Percentiles rank a stretch among this genome's conserved stretches.
Evolutionary conservation across 2,888 invertebrate genomes (phyloP).

Genomic region (Nemapogon koenigi): DNA sequence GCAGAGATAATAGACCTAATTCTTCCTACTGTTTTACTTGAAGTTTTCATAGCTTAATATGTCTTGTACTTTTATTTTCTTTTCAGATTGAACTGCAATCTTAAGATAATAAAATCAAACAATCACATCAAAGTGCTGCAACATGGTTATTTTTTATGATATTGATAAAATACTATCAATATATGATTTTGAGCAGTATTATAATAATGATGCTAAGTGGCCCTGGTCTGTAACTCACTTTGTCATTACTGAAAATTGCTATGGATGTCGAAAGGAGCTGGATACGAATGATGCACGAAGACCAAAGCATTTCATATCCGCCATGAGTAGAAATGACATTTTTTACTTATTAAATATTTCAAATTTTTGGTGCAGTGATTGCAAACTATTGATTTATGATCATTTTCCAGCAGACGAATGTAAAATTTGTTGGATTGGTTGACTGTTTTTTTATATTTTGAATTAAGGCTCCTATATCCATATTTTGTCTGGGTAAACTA

Average conservation of each 20-base stretch:
- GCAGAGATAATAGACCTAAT: too few relatives aligned
- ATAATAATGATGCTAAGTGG: not conserved
- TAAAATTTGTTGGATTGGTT: conserved; percentile 1
- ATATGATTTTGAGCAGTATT: conserved; percentile 2
- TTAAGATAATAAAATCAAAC: not conserved
- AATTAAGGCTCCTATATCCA: too few relatives aligned
- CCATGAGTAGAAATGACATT: conserved; percentile 7
- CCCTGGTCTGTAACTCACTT: conserved; percentile 2
- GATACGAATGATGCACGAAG: not conserved
- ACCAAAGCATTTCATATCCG: conserved; percentile 7
- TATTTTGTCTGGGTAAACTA: too few relatives aligned
- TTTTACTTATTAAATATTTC: not conserved
- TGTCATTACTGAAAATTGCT: conserved; percentile 1
- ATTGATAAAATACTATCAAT: conserved; percentile 1
- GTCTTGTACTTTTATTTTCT: not conserved
- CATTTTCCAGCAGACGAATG: conserved; percentile 6
- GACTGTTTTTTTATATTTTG: too few relatives aligned
- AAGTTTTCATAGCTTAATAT: not conserved
- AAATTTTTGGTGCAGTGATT: conserved; percentile 7
- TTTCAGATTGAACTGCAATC: not conserved
- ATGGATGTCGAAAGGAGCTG: not conserved
- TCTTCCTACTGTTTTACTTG: not conserved
- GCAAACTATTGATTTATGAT: conserved; percentile 5
- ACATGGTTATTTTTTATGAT: not conserved
- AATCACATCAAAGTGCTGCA: too few relatives aligned